phyloP scores from a whole-genome alignment of 2,797 vertebrate genomes.

The Xenops minutus region DNA sequence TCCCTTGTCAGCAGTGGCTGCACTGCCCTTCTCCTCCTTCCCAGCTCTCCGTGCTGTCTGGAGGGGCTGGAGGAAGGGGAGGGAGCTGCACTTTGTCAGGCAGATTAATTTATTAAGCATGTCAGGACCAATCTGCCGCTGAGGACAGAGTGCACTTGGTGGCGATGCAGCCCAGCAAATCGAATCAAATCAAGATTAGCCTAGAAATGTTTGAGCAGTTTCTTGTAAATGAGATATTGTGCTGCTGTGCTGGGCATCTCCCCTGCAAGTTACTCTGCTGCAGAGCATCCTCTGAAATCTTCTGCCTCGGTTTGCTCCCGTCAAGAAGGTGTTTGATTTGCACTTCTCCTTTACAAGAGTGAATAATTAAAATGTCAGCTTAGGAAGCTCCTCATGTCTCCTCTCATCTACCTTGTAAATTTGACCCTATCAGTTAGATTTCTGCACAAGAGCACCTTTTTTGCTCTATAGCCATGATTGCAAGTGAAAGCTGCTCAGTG shows the following conservation, averaged over 20 bases:
- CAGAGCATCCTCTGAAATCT: not conserved
- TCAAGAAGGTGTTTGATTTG: not conserved
- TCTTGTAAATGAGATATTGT: not conserved
- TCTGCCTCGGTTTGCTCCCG: not conserved
- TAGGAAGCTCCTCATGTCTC: not conserved
- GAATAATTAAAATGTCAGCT: not conserved
- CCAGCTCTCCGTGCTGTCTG: not conserved
- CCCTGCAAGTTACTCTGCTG: not conserved
- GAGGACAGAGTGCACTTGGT: constrained; percentile 1
- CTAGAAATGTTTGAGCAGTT: not conserved
- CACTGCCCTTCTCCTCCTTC: not conserved
- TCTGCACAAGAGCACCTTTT: not conserved
- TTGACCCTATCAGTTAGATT: not conserved
- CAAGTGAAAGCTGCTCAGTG: not conserved
- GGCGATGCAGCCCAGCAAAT: not conserved
- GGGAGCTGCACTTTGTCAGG: not conserved
- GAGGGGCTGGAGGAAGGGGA: not conserved
- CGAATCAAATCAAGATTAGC: constrained; percentile 25
- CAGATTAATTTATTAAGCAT: constrained; percentile 50
- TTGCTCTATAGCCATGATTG: not conserved
- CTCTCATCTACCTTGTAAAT: not conserved
- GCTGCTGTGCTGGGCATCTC: not conserved
- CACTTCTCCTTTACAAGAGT: not conserved
- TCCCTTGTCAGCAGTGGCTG: not conserved
- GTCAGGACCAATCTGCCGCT: constrained; percentile 19